Evolutionary conservation across 2,888 invertebrate genomes (phyloP).

Genomic region (Hoplodrina blanda): DNA sequence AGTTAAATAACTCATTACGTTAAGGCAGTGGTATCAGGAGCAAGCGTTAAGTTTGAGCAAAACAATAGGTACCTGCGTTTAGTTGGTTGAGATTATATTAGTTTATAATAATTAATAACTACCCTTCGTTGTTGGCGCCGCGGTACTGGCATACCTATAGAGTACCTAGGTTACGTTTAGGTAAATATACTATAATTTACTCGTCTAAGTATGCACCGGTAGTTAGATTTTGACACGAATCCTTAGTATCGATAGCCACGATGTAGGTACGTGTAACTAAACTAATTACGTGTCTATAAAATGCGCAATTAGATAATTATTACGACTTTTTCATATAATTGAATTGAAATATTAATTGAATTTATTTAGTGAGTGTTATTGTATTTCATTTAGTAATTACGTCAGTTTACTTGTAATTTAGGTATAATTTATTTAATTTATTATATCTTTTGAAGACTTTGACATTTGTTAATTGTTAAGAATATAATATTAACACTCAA

Average conservation of each 20-base stretch:
- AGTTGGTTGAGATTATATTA: constrained; percentile 39
- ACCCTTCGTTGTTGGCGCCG: constrained; percentile 67
- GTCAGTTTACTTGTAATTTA: constrained; percentile 42
- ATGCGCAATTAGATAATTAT: constrained; percentile 77
- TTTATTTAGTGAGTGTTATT: constrained; percentile 45
- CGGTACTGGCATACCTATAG: constrained; percentile 54
- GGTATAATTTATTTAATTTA: constrained; percentile 48
- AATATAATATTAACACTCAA: constrained; percentile 80
- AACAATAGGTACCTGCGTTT: constrained; percentile 63
- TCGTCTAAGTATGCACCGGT: constrained; percentile 76
- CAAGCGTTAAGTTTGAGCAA: constrained; percentile 65
- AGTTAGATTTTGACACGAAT: constrained; percentile 82
- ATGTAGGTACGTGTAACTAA: constrained; percentile 67
- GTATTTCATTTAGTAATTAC: constrained; percentile 36
- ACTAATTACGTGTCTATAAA: constrained; percentile 76
- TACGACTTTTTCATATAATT: constrained; percentile 47
- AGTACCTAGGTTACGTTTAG: constrained; percentile 60
- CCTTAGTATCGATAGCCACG: constrained; percentile 74
- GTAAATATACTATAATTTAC: constrained; percentile 64
- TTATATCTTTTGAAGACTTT: constrained; percentile 65
- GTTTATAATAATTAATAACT: constrained; percentile 52
- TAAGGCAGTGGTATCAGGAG: constrained; percentile 63
- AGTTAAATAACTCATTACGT: constrained; percentile 67
- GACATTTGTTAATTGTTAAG: constrained; percentile 80
- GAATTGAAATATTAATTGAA: constrained; percentile 42